A percentile compares a stretch with the other conserved stretches of the same genome.
Conservation (phyloP, 2,797 vertebrate genomes). For the Coranthus polyacanthus region DNA sequence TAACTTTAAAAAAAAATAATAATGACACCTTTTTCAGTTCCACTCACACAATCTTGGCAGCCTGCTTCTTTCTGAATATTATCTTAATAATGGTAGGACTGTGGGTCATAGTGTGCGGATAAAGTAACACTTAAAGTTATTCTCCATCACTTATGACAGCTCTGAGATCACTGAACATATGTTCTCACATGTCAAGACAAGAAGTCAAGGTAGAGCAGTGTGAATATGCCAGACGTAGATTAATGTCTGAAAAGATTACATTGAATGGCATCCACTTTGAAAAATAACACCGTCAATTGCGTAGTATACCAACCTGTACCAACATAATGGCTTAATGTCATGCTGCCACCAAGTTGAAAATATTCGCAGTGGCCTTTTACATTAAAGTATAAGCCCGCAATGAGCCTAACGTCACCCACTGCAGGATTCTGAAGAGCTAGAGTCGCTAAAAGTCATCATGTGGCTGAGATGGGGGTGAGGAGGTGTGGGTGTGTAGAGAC, state of each 20-base stretch:
- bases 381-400: too few relatives aligned
- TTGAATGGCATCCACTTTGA: accelerated
- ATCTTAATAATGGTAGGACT: not conserved
- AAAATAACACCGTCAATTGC: not conserved
- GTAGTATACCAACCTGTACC: too few relatives aligned
- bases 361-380: not conserved
- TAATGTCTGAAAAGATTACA: not conserved
- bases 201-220: not conserved
- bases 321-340: too few relatives aligned
- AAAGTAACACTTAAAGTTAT: not conserved
- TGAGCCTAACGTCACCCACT: too few relatives aligned
- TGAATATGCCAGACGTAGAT: not conserved
- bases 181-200: constrained; percentile 2
- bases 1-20: not conserved
- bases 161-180: not conserved
- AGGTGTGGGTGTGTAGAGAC: too few relatives aligned
- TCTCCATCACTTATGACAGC: not conserved
- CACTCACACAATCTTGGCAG: not conserved
- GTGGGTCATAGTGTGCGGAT: not conserved
- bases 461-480: too few relatives aligned
- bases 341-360: not conserved
- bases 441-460: too few relatives aligned
- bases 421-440: too few relatives aligned
- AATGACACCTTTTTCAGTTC: too few relatives aligned
- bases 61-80: not conserved